phyloP scores from a whole-genome alignment of 2,113 vertebrate species.

The Perca fluviatilis region DNA sequence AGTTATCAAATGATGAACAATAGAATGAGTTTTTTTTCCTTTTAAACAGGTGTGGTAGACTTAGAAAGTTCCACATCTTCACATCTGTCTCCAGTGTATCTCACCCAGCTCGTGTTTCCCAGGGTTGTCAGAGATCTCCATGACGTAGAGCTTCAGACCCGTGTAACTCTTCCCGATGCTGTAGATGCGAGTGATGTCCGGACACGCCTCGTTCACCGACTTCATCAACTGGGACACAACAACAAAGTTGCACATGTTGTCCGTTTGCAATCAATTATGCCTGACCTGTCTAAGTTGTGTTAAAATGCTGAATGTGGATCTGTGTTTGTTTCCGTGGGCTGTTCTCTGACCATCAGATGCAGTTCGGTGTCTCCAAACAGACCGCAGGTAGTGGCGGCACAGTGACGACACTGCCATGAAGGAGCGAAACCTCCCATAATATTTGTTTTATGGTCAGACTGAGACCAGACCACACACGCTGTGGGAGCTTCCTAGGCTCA shows the following conservation, averaged over 20 bases:
- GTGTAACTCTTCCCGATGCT: conserved; percentile 93
- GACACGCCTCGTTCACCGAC: conserved; percentile 91
- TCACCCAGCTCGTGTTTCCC: conserved; percentile 94
- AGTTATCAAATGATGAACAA: background rate
- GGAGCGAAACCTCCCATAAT: conserved; percentile 41
- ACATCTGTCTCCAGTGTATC: conserved; percentile 21
- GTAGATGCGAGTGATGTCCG: conserved; percentile 94
- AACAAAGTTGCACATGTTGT: background rate
- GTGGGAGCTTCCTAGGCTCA: background rate
- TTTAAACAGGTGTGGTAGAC: background rate
- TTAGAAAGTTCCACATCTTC: background rate
- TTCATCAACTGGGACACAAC: conserved; percentile 90
- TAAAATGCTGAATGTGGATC: background rate
- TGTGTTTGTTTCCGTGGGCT: conserved; percentile 30
- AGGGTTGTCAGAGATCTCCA: conserved; percentile 95
- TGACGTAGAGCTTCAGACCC: conserved; percentile 94
- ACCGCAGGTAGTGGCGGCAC: conserved; percentile 44
- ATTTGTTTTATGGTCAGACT: conserved; percentile 59
- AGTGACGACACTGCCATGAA: conserved; percentile 25
- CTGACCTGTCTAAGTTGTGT: background rate
- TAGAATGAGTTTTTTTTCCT: background rate
- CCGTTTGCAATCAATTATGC: background rate
- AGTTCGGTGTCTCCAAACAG: conserved; percentile 17
- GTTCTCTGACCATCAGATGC: conserved; percentile 26
- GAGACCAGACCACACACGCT: conserved; percentile 37